Percentiles rank a stretch among this genome's conserved stretches.
phyloP scores from a whole-genome alignment of 2,888 invertebrate species.

The Rutpela maculata region DNA sequence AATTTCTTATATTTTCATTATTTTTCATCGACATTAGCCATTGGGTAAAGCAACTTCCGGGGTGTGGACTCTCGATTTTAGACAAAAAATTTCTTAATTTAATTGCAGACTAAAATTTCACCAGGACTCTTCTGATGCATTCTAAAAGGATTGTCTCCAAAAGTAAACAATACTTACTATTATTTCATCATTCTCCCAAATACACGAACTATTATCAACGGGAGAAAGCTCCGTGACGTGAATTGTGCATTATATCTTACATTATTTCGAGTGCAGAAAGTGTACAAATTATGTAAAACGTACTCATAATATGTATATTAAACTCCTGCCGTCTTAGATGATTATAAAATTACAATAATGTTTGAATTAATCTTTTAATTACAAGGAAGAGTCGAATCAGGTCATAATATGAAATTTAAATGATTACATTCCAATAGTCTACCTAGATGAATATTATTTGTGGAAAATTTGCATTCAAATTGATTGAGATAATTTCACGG shows the following conservation, averaged over 20 bases:
- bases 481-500: not conserved
- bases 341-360: not conserved
- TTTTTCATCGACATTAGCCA: too few relatives aligned
- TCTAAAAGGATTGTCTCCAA: not conserved
- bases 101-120: not conserved
- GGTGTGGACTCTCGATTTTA: not conserved
- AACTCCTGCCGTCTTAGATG: too few relatives aligned
- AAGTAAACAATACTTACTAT: not conserved
- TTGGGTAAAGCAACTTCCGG: not conserved
- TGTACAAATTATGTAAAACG: constrained; percentile 1
- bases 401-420: not conserved
- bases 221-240: constrained; percentile 3
- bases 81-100: not conserved
- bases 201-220: not conserved
- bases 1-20: too few relatives aligned
- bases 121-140: not conserved
- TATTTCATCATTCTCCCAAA: not conserved
- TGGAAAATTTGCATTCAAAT: not conserved
- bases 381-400: not conserved
- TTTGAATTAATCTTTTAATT: not conserved
- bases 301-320: not conserved
- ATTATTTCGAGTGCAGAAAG: constrained; percentile 2
- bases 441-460: not conserved
- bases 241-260: not conserved
- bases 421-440: not conserved